These are phyloP conservation scores for Regulus satrapa DNA, from an alignment of 2,113 vertebrate genomes.

Conservation along the genomic window DNA sequence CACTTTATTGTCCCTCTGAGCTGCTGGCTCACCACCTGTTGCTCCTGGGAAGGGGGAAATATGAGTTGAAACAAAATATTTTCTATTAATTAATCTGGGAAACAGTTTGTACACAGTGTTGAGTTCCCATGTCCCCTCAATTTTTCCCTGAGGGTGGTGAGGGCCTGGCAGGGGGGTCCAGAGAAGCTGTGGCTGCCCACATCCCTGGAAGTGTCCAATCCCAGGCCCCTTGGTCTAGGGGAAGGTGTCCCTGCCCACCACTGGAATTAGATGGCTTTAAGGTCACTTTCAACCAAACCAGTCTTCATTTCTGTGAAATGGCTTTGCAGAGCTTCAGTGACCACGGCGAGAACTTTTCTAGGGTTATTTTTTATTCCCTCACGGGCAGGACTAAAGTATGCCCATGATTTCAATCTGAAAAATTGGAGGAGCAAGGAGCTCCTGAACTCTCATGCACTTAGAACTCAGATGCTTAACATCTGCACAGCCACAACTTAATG, in stretches of 20 bases:
- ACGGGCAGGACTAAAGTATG: not conserved
- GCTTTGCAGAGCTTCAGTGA: not conserved
- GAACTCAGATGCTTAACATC: not conserved
- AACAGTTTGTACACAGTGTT: not conserved
- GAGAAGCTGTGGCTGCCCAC: not conserved
- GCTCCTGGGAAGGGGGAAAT: not conserved
- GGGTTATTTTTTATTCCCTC: no score
- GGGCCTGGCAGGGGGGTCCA: not conserved
- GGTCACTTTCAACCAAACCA: not conserved
- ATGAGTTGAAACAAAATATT: not conserved
- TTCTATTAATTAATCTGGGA: not conserved
- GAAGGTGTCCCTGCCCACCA: not conserved
- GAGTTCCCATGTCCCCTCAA: not conserved
- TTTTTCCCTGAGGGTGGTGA: not conserved
- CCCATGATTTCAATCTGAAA: not conserved
- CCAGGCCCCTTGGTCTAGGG: not conserved
- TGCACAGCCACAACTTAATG: not conserved
- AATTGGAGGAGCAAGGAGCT: fast-evolving
- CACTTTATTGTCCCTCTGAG: not conserved
- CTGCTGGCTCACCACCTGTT: not conserved
- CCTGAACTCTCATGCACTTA: no score
- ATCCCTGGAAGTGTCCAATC: not conserved
- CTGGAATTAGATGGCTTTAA: not conserved
- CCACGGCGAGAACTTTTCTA: fast-evolving
- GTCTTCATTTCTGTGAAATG: not conserved